Base-by-base conservation (phyloP, 30 jellyfish, hydroid and myxozoan genomes). In the Pelagia noctiluca region DNA sequence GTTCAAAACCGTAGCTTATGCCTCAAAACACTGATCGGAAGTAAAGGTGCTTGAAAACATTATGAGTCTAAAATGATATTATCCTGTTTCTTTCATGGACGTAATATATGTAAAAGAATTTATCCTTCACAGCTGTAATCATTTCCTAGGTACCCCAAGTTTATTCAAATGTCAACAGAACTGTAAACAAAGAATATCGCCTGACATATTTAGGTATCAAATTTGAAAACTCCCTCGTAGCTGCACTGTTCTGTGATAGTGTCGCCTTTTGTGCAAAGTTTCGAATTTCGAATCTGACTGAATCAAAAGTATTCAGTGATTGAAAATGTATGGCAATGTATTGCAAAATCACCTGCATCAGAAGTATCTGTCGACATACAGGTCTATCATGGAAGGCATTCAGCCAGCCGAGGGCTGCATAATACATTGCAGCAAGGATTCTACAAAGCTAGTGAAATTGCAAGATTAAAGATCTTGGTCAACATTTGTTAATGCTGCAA, bases 381-480 rank as follows among this genome's bases (percentile, higher is more conserved):
- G 0, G 26, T 60, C 13, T 60, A 23, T 60, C 80, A 66, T 66
- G 80, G 80, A 0, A 66, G 10, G 73, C 26, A 35, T 66, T 0
- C 61, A 0, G 80, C 80, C 80, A 26, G 72, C 80, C 80, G 80
- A 67, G 62, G 62, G 80, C 34, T 67, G 80, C 31, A 67, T 67
- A 1, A 67, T 67, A 67, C 80, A 67, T 67, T 23, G 80, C 34
- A 67, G 80, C 80, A 67, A 67, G n/a, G 80, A 67, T 30, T 32
- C 80, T 67, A 25, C 80, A 18, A 67, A 36, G 73, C 73, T 61
- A 61, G 73, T 61, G 73, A 61, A 61, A 61, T 16, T 61, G 47
- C 73, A 61, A 61, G 73, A 61, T 61, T 54, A 67, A 67, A 67
- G 80, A 67, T 67, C 80, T 54, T 67, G 80, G 80, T 67, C 62